These are phyloP conservation scores for Euproctis similis DNA, from an alignment of 2,888 invertebrate genomes.

Conservation along the genomic window DNA sequence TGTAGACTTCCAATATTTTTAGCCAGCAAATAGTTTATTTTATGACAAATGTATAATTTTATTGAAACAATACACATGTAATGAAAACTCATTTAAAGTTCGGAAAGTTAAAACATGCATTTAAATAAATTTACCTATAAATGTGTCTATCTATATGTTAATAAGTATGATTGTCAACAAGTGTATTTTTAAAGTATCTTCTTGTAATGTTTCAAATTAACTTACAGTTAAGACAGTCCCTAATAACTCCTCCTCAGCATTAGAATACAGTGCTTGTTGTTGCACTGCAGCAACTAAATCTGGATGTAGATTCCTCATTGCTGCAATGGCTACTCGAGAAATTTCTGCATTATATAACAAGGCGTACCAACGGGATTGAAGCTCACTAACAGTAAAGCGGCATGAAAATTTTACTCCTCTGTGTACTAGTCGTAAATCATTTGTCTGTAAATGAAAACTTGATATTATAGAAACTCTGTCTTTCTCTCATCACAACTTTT, in stretches of 20 bases:
- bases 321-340: conserved; percentile 91
- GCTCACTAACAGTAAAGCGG: conserved; percentile 92
- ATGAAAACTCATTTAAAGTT: too few species aligned
- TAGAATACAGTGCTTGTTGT: conserved; percentile 91
- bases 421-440: conserved; percentile 88
- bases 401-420: conserved; percentile 97
- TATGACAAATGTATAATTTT: too few species aligned
- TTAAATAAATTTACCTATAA: too few species aligned
- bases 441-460: conserved; percentile 72
- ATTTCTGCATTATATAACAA: conserved; percentile 96
- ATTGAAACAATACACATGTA: too few species aligned
- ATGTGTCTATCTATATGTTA: too few species aligned
- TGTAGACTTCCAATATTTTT: too few species aligned
- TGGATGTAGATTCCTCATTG: conserved; percentile 95
- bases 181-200: neutral
- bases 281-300: conserved; percentile 91
- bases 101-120: too few species aligned
- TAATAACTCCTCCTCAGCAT: conserved; percentile 90
- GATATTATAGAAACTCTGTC: too few species aligned
- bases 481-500: too few species aligned
- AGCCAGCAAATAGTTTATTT: too few species aligned
- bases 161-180: too few species aligned
- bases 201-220: conserved; percentile 2
- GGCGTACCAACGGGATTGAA: conserved; percentile 97
- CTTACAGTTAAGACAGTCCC: conserved; percentile 83